Evolutionary conservation across 1,140 invertebrate species (phyloP).

Genomic region (Babylonia areolata): DNA sequence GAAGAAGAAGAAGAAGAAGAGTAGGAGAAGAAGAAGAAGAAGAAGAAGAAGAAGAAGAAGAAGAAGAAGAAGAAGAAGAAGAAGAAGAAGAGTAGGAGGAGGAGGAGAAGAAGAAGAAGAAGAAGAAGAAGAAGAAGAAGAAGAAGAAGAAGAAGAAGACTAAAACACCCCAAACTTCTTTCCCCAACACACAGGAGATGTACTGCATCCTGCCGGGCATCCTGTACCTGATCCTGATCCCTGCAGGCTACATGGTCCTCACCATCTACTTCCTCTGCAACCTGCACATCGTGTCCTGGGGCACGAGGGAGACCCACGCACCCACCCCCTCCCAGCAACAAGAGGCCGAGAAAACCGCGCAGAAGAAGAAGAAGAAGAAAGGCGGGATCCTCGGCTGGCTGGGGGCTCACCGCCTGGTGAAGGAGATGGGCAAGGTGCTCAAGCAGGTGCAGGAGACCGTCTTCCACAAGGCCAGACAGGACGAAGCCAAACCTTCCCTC

Average conservation of each 20-base stretch:
- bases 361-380: constrained; percentile 71
- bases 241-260: constrained; percentile 71
- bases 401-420: constrained; percentile 53
- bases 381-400: constrained; percentile 49
- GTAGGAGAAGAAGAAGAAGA: too few species aligned
- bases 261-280: constrained; percentile 72
- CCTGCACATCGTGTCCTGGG: constrained; percentile 71
- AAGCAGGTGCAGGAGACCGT: constrained; percentile 46
- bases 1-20: too few species aligned
- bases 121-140: too few species aligned
- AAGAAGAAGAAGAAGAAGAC: too few species aligned
- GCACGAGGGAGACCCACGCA: constrained; percentile 62
- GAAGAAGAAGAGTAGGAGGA: too few species aligned
- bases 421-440: constrained; percentile 56
- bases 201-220: constrained; percentile 65
- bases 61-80: too few species aligned
- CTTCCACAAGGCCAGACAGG: constrained; percentile 12
- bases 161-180: too few species aligned
- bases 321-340: constrained; percentile 38
- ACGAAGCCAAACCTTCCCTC: constrained; percentile 28
- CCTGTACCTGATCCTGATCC: constrained; percentile 71
- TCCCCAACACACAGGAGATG: constrained; percentile 50
- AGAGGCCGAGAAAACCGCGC: constrained; percentile 72
- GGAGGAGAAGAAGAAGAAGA: too few species aligned
- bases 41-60: too few species aligned